A percentile compares a stretch with the other conserved stretches of the same genome.
Evolutionary conservation across 2,888 invertebrate species (phyloP).

Genomic region (Caenorhabditis sp.): DNA sequence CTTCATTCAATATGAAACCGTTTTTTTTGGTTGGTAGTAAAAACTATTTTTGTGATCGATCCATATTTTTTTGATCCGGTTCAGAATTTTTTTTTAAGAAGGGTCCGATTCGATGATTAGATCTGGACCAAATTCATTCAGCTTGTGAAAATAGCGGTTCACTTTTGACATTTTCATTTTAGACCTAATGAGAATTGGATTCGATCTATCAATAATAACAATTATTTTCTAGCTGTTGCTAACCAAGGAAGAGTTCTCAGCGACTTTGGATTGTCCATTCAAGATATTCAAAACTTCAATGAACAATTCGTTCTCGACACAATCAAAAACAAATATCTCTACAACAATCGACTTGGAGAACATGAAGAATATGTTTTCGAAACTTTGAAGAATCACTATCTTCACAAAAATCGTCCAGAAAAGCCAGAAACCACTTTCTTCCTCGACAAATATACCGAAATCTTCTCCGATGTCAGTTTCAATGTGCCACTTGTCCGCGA

Average conservation of each 20-base stretch:
- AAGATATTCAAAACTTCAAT: slow-evolving; percentile 17
- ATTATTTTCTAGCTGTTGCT: slow-evolving; percentile 23
- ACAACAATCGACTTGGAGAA: slow-evolving; percentile 25
- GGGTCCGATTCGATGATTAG: too few species aligned
- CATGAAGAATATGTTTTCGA: slow-evolving; percentile 24
- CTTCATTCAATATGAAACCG: too few species aligned
- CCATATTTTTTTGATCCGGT: too few species aligned
- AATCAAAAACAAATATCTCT: slow-evolving; percentile 25
- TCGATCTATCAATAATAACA: too few species aligned
- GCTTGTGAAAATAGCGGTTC: too few species aligned
- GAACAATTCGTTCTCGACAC: slow-evolving; percentile 24
- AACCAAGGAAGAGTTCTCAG: slow-evolving; percentile 32
- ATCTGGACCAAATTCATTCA: too few species aligned
- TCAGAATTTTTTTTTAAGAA: too few species aligned
- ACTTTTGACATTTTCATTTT: too few species aligned
- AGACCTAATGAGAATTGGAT: too few species aligned
- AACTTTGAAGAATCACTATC: slow-evolving; percentile 19
- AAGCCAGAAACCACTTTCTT: slow-evolving; percentile 12
- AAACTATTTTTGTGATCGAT: too few species aligned
- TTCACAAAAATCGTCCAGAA: slow-evolving; percentile 14
- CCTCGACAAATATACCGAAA: slow-evolving; percentile 19
- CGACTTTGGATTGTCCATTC: slow-evolving; percentile 19
- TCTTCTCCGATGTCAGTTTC: slow-evolving; percentile 37
- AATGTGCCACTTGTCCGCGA: slow-evolving; percentile 37
- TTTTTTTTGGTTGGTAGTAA: too few species aligned